Conservation (phyloP, 1,140 invertebrate genomes). For the Archivesica marissinica region DNA sequence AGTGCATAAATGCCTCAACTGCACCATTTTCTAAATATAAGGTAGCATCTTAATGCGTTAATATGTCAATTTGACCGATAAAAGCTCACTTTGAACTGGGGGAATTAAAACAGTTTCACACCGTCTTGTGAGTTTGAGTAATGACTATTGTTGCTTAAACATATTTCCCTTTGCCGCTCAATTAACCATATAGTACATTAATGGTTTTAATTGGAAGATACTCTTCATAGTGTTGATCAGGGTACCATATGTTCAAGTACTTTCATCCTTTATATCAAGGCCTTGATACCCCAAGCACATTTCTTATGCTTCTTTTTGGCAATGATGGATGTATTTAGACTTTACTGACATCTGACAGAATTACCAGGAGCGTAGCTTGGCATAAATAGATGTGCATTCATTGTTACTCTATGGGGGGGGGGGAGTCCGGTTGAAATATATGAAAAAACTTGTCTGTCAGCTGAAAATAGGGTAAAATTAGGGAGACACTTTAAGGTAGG, state of each 20-base stretch:
- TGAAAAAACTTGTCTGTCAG: too few species aligned
- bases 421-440: too few species aligned
- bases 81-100: neutral
- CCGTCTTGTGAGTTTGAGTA: constrained; percentile 17
- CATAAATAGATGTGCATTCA: too few species aligned
- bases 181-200: constrained; percentile 45
- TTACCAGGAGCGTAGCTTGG: too few species aligned
- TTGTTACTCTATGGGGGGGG: too few species aligned
- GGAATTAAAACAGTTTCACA: constrained; percentile 26
- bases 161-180: constrained; percentile 28
- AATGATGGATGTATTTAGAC: too few species aligned
- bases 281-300: too few species aligned
- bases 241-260: constrained; percentile 16
- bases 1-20: neutral
- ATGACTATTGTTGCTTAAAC: neutral
- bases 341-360: too few species aligned
- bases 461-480: too few species aligned
- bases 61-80: neutral
- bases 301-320: too few species aligned
- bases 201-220: constrained; percentile 42
- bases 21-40: neutral
- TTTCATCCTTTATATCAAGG: too few species aligned
- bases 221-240: constrained; percentile 28
- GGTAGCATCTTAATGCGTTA: neutral
- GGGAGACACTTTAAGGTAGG: too few species aligned